These are phyloP conservation scores for Rhamnusium bicolor DNA, from an alignment of 2,888 invertebrate species.

Conservation along the genomic window DNA sequence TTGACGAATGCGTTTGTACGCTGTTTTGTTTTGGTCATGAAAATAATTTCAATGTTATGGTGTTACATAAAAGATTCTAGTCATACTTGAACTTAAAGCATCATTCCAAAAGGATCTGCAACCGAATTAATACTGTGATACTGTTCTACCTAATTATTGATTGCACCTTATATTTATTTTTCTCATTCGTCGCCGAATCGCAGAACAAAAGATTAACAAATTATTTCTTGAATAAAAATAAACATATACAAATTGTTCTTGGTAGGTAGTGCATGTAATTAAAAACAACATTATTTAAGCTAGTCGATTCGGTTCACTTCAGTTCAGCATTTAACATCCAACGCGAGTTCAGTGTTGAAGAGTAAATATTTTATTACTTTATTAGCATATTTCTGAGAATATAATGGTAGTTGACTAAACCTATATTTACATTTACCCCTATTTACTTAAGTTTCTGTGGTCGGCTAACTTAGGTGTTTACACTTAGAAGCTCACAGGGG, in stretches of 20 bases:
- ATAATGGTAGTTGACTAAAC: slow-evolving; percentile 20
- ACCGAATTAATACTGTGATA: too few species aligned
- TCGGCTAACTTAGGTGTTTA: slow-evolving; percentile 36
- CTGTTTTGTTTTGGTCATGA: too few species aligned
- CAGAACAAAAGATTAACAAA: not conserved
- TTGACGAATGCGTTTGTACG: too few species aligned
- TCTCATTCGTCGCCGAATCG: not conserved
- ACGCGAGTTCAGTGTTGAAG: slow-evolving; percentile 34
- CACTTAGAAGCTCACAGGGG: slow-evolving; percentile 1
- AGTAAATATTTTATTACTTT: slow-evolving; percentile 44
- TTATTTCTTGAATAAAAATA: not conserved
- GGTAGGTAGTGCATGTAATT: slow-evolving; percentile 15
- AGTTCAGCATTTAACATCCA: slow-evolving; percentile 29
- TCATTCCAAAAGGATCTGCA: too few species aligned
- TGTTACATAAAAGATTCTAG: too few species aligned
- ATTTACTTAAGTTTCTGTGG: slow-evolving; percentile 38
- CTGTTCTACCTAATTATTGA: too few species aligned
- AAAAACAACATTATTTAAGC: slow-evolving; percentile 35
- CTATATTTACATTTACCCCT: slow-evolving; percentile 42
- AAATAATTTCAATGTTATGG: too few species aligned
- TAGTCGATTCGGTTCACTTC: slow-evolving; percentile 27
- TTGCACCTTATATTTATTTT: not conserved
- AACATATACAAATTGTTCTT: not conserved
- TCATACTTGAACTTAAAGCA: too few species aligned
- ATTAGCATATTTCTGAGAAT: slow-evolving; percentile 43